Percentiles rank a stretch among this genome's conserved stretches.
phyloP scores from a whole-genome alignment of 2,888 invertebrate genomes.

The Meganola albula region DNA sequence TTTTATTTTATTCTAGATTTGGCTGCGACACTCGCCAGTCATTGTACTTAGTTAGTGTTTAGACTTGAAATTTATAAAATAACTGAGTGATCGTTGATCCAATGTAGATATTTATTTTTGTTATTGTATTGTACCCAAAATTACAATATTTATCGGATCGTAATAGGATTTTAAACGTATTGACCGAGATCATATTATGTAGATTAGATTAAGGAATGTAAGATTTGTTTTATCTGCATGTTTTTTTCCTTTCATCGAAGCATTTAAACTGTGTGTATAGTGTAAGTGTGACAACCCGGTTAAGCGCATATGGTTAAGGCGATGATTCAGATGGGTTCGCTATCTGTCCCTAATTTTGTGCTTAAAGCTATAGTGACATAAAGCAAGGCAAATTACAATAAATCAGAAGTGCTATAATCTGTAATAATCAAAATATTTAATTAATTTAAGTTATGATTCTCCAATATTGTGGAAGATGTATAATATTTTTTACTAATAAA shows the following conservation, averaged over 20 bases:
- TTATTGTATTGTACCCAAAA: conserved; percentile 72
- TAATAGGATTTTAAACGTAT: conserved; percentile 48
- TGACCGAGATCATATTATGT: conserved; percentile 28
- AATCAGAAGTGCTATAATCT: conserved; percentile 74
- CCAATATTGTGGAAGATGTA: conserved; percentile 78
- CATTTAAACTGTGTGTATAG: conserved; percentile 63
- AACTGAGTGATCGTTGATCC: conserved; percentile 69
- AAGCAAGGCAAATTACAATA: conserved; percentile 59
- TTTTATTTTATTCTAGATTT: too few relatives aligned
- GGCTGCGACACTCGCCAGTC: conserved; percentile 45
- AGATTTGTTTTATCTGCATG: conserved; percentile 30
- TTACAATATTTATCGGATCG: conserved; percentile 64
- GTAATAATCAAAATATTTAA: conserved; percentile 63
- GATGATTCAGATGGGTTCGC: conserved; percentile 23
- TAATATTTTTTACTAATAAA: conserved; percentile 79
- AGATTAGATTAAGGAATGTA: conserved; percentile 28
- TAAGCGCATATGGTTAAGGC: conserved; percentile 38
- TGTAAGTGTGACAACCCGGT: conserved; percentile 37
- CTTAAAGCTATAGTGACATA: conserved; percentile 70
- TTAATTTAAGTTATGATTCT: conserved; percentile 76
- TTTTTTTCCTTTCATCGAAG: conserved; percentile 48
- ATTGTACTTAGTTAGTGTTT: conserved; percentile 72
- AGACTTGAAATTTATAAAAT: conserved; percentile 59
- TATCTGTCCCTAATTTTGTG: conserved; percentile 42
- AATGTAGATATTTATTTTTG: conserved; percentile 78